Evolutionary conservation across 2,797 vertebrate species (phyloP).

Genomic region (Okamejei kenojei): DNA sequence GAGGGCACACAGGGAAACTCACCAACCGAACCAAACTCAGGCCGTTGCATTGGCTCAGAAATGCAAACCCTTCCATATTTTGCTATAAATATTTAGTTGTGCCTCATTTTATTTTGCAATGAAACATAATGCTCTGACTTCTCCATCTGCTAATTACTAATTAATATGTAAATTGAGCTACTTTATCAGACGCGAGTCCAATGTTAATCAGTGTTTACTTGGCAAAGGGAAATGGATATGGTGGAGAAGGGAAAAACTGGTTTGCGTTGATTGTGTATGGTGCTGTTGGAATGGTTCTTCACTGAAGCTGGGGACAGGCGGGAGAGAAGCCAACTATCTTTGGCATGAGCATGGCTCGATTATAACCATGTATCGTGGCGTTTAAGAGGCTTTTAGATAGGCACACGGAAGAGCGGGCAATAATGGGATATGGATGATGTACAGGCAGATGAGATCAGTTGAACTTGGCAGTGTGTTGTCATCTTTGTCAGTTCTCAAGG

Average conservation of each 20-base stretch:
- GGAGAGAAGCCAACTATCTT: neutral
- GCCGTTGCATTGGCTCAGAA: neutral
- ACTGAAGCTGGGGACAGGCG: neutral
- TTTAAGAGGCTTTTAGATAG: no score
- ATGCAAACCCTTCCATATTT: neutral
- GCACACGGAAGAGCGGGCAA: no score
- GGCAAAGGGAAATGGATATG: neutral
- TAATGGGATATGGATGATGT: no score
- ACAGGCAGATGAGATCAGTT: no score
- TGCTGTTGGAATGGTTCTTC: neutral
- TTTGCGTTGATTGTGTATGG: neutral
- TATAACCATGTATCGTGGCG: no score
- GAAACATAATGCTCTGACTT: neutral
- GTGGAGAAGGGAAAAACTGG: neutral
- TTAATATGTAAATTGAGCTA: conserved; percentile 30
- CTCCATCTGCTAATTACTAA: conserved; percentile 14
- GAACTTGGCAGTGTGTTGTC: no score
- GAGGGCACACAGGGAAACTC: neutral
- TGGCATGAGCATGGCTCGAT: no score
- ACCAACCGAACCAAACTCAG: neutral
- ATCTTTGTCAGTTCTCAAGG: neutral
- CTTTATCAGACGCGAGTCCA: neutral
- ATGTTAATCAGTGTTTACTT: neutral
- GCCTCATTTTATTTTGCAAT: neutral
- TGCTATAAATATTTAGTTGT: conserved; percentile 20